A percentile compares a stretch with the other conserved stretches of the same genome.
Evolutionary conservation across 2,797 vertebrate genomes (phyloP).

Genomic region (Artibeus jamaicensis): DNA sequence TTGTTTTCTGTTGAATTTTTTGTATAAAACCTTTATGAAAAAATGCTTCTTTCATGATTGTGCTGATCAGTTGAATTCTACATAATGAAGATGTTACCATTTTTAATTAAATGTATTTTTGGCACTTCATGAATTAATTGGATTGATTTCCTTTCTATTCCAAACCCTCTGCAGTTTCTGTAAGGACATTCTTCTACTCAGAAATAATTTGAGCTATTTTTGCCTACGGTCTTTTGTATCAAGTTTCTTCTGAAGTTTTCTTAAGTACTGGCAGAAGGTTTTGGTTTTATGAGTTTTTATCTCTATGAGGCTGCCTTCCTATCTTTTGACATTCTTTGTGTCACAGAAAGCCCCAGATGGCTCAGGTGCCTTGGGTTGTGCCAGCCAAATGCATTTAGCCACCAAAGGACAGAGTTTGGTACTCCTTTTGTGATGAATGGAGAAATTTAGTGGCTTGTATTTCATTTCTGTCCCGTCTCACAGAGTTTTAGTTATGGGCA

Average conservation of each 20-base stretch:
- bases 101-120: slow-evolving; percentile 46
- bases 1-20: neutral
- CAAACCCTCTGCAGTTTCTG: neutral
- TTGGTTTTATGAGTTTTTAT: neutral
- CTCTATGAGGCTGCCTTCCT: neutral
- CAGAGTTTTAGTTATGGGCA: neutral
- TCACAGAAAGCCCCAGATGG: neutral
- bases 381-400: neutral
- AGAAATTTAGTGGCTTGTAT: neutral
- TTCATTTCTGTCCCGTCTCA: neutral
- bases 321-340: neutral
- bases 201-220: neutral
- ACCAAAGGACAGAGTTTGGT: neutral
- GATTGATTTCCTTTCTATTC: neutral
- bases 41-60: neutral
- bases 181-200: neutral
- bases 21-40: neutral
- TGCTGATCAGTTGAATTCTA: slow-evolving; percentile 12
- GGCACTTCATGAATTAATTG: neutral
- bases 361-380: neutral
- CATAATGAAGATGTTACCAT: slow-evolving; percentile 31
- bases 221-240: slow-evolving; percentile 1
- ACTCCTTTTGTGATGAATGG: neutral
- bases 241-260: slow-evolving; percentile 20
- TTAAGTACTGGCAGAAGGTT: neutral